Percentiles rank a stretch among this genome's conserved stretches.
Conservation (phyloP, 2,797 vertebrate genomes). For the Helicolenus hilgendorfi region DNA sequence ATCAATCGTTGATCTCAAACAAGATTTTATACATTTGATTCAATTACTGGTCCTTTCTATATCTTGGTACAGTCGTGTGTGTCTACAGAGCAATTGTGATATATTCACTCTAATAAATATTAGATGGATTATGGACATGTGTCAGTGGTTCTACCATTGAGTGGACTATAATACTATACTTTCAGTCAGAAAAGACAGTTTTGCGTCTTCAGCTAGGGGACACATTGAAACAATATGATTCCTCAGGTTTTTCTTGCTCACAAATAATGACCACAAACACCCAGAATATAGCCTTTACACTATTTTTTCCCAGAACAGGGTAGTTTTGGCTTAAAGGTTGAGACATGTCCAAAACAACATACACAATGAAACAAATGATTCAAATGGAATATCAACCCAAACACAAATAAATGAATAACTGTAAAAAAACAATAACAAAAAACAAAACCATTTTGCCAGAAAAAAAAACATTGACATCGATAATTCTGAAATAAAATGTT, state of each 20-base stretch:
- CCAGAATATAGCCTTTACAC: neutral
- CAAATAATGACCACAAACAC: neutral
- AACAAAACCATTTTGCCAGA: neutral
- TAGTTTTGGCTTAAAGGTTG: neutral
- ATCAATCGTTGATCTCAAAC: neutral
- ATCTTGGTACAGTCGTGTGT: neutral
- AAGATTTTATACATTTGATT: neutral
- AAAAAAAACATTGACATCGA: neutral
- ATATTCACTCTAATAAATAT: neutral
- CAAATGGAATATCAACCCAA: neutral
- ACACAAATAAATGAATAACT: neutral
- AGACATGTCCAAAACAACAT: neutral
- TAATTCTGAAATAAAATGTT: neutral
- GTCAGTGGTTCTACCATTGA: neutral
- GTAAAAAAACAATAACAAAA: neutral
- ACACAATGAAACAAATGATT: neutral
- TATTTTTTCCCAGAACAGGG: neutral
- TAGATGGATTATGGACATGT: neutral
- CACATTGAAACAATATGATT: neutral
- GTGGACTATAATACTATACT: neutral
- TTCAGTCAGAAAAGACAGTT: neutral
- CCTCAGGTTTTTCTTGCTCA: neutral
- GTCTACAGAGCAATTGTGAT: neutral
- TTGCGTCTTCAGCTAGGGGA: neutral
- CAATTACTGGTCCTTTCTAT: neutral